Evolutionary conservation across 2,888 invertebrate genomes (phyloP), one percentile per base, ranked within the genome.

Genomic region (Tineola bisselliella): DNA sequence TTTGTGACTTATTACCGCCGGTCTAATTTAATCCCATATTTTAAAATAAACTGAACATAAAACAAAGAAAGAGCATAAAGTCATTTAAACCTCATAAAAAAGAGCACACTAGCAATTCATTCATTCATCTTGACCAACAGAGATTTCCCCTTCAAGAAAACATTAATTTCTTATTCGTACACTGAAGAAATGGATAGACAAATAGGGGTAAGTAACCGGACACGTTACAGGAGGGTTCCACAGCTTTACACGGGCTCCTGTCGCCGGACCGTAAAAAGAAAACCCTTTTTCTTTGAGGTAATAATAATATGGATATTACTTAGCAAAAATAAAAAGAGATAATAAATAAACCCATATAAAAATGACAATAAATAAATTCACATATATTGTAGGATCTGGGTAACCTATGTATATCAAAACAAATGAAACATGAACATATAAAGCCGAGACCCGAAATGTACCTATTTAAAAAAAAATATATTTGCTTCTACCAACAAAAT

Each of bases 181-280:
- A 48, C 56, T 60, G 54, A 57, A 70, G 71, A 67, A 70, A 70
- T 70, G 70, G 61, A 17, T 66, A 71, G 72, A 77, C 71, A 75
- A 74, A 76, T 71, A 70, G 64, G 68, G 68, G 65, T 63, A 62
- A 62, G 59, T 56, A 48, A 48, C 62, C 63, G 67, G 65, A 67
- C 70, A 70, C 69, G 60, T 60, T 48, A 60, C 60, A 44, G 67
- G 70, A 65, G 63, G 66, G 69, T 66, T 59, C 59, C 59, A 44
- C 43, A 65, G 68, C 66, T 69, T 65, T 65, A 63, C 64, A 63
- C 38, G 66, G 63, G 17, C 54, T 61, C 64, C 66, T 65, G 63
- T 64, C 67, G 69, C 66, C 70, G 70, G 70, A 67, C 71, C 79
- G 77, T 79, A 76, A 76, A 81, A 81, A 77, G 79, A 81, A 60